Conservation (phyloP, 2,797 vertebrate genomes). For the Sebastiscus albofasciatus region DNA sequence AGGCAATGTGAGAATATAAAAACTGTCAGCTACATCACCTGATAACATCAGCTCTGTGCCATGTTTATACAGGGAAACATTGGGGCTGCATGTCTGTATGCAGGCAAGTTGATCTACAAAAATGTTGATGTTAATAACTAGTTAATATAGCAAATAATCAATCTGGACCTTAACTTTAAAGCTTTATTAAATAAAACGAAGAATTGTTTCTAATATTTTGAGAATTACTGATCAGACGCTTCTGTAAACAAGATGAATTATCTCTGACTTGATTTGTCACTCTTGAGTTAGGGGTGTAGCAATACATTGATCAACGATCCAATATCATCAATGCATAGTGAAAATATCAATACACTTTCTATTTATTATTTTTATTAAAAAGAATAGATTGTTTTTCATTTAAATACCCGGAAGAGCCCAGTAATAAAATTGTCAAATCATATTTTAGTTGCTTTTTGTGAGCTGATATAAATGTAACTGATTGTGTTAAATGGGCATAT, state of each 20-base stretch:
- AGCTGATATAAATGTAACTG: too few species aligned
- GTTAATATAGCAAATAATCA: not conserved
- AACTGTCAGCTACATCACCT: not conserved
- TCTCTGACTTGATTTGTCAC: not conserved
- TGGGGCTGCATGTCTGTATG: not conserved
- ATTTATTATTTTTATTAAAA: too few species aligned
- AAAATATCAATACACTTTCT: too few species aligned
- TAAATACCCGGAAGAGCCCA: too few species aligned
- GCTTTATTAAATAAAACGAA: not conserved
- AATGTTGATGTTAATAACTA: not conserved
- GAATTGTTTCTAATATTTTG: not conserved
- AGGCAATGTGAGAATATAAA: not conserved
- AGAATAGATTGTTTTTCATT: too few species aligned
- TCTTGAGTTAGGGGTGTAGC: not conserved
- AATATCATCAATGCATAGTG: too few species aligned
- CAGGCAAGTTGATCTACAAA: too few species aligned
- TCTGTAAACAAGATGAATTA: not conserved
- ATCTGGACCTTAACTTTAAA: not conserved
- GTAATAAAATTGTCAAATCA: too few species aligned
- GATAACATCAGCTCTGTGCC: not conserved
- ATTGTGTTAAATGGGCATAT: too few species aligned
- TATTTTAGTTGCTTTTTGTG: too few species aligned
- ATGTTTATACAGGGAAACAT: not conserved
- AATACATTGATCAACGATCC: too few species aligned
- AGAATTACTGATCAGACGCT: constrained; percentile 1